A percentile compares a stretch with the other conserved stretches of the same genome.
phyloP scores from a whole-genome alignment of 2,113 vertebrate genomes.

The Romanogobio albipinnatus region DNA sequence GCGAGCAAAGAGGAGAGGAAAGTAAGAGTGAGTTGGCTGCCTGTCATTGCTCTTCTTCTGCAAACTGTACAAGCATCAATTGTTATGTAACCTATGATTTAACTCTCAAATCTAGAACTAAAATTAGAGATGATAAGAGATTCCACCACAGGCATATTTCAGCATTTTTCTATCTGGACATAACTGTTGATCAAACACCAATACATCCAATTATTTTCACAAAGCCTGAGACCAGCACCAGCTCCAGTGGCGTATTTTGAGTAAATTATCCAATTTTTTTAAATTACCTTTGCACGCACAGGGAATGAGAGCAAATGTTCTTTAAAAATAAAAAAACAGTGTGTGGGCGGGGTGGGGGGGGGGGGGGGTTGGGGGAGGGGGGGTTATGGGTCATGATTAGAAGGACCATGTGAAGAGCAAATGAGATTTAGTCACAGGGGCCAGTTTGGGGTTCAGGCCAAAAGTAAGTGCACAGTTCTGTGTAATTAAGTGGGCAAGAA shows the following conservation, averaged over 20 bases:
- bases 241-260: neutral
- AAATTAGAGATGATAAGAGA: slow-evolving; percentile 37
- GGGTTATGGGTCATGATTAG: neutral
- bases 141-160: neutral
- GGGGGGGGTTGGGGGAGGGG: too few relatives aligned
- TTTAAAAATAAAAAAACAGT: neutral
- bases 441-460: slow-evolving; percentile 28
- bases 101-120: slow-evolving; percentile 38
- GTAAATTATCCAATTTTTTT: slow-evolving; percentile 21
- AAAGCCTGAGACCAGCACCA: neutral
- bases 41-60: slow-evolving; percentile 51
- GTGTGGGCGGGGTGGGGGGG: too few relatives aligned
- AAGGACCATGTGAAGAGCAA: neutral
- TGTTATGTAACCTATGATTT: slow-evolving; percentile 55
- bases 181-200: slow-evolving; percentile 17
- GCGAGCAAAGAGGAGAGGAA: slow-evolving; percentile 33
- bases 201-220: neutral
- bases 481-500: slow-evolving; percentile 50
- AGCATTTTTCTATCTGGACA: neutral
- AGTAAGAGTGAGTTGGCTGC: slow-evolving; percentile 37
- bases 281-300: neutral
- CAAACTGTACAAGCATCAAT: slow-evolving; percentile 49
- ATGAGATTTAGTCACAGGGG: neutral
- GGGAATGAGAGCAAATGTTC: neutral
- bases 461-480: slow-evolving; percentile 29